Evolutionary conservation across 2,797 vertebrate genomes (phyloP), one percentile per base, ranked within the genome.

Genomic region (Rhinella marina): DNA sequence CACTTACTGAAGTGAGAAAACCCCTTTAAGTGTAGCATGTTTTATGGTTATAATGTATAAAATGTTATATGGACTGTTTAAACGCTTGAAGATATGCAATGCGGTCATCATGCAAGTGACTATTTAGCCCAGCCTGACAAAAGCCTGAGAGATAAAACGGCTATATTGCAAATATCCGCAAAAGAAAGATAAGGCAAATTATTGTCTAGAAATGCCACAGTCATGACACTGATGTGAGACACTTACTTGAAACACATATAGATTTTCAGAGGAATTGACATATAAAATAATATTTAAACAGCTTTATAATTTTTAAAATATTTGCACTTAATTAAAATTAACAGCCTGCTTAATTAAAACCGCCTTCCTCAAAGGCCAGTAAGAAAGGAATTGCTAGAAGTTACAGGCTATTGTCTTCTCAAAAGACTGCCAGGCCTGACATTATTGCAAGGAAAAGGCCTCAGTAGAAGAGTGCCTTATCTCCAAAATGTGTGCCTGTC

Each of bases 271-370:
- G 10, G 73, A 86, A 81, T 54, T 79, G 32, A 79, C 52, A 79
- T 83, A 86, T 79, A 48, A 77, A 82, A 68, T 52, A 56, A 73
- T 82, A 75, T 83, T 86, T 78, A 86, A 83, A 86, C 73, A 89
- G 54, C 70, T 84, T 73, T 84, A 80, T 82, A 80, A 61, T 72
- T 85, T 77, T 41, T 83, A 50, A 81, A 84, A 84, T 89, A 86
- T 79, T 89, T 89, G 80, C 81, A 79, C 62, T 89, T 89, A 86
- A 89, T 86, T 87, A 87, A 89, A 89, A 89, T 89, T 72, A 79
- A 73, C 75, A 72, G 73, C 56, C 70, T 84, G 32, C 52, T 72
- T 87, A 84, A 89, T 89, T 87, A 89, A 86, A 66, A 73, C 56
- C 16, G 64, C 81, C 41, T 80, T 61, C 72, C 72, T 89, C 62